A percentile compares a stretch with the other conserved stretches of the same genome.
These are phyloP conservation scores for Halcyon malimbica DNA, from an alignment of 2,113 vertebrate species.

Conservation along the genomic window DNA sequence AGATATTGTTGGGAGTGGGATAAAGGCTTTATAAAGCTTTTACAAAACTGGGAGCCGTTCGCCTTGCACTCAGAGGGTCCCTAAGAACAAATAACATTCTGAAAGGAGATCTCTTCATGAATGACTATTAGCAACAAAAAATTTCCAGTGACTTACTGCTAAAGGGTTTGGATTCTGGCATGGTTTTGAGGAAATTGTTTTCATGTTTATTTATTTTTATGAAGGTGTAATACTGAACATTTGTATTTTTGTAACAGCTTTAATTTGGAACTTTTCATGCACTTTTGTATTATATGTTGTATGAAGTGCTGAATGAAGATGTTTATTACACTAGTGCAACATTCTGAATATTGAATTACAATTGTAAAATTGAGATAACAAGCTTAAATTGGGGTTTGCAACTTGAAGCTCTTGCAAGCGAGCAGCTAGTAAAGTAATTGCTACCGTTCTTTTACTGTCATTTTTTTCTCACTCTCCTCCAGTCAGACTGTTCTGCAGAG, in stretches of 20 bases:
- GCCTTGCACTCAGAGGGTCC: background rate
- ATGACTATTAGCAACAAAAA: background rate
- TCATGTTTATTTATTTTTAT: background rate
- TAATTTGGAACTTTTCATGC: background rate
- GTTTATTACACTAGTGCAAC: background rate
- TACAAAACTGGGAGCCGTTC: background rate
- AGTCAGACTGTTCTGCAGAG: constrained; percentile 29
- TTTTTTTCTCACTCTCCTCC: constrained; percentile 57
- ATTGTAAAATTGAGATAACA: constrained; percentile 30
- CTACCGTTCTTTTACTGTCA: constrained; percentile 53
- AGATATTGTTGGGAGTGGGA: background rate
- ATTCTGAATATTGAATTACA: constrained; percentile 35
- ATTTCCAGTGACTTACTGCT: background rate
- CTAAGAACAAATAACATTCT: background rate
- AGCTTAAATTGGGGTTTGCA: constrained; percentile 25
- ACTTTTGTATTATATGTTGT: constrained; percentile 5
- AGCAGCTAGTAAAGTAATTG: constrained; percentile 61
- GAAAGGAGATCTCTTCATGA: background rate
- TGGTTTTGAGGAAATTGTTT: background rate
- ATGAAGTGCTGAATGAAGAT: background rate
- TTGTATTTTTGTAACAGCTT: background rate
- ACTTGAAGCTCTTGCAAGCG: constrained; percentile 33
- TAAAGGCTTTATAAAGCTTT: background rate
- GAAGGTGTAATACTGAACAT: background rate
- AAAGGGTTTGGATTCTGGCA: background rate